Evolutionary conservation across 2,797 vertebrate genomes (phyloP).

Genomic region (Okamejei kenojei): DNA sequence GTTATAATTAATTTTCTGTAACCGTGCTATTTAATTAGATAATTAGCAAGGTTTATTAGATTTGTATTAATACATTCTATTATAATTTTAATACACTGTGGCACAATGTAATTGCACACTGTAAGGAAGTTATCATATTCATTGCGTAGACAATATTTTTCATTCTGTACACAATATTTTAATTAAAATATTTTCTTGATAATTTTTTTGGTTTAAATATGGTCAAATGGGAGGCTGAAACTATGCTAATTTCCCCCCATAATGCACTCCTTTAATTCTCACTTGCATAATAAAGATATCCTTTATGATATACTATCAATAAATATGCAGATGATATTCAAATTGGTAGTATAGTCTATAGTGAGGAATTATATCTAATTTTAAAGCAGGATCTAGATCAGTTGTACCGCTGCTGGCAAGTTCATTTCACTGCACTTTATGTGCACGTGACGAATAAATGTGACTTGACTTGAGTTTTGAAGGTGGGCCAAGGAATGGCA

Average conservation of each 20-base stretch:
- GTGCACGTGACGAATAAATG: too few species aligned
- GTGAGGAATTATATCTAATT: background rate
- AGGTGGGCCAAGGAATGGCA: too few species aligned
- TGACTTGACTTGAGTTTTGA: too few species aligned
- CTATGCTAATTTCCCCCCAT: background rate
- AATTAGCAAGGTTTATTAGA: background rate
- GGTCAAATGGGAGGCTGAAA: background rate
- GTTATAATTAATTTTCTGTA: slow-evolving; percentile 3
- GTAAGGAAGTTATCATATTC: background rate
- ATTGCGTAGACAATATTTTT: background rate
- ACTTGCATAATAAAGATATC: background rate
- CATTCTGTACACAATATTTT: background rate
- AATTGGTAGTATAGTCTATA: too few species aligned
- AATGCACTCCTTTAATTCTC: background rate
- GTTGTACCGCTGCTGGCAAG: too few species aligned
- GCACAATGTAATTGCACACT: background rate
- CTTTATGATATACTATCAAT: background rate
- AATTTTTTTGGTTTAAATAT: background rate
- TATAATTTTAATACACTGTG: background rate
- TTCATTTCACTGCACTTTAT: too few species aligned
- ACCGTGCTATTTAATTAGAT: slow-evolving; percentile 23
- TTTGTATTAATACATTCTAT: slow-evolving; percentile 2
- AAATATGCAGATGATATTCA: too few species aligned
- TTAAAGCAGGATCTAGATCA: too few species aligned
- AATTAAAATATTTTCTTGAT: background rate